These are phyloP conservation scores for Cyrtonyx montezumae DNA, from an alignment of 2,113 vertebrate genomes.

Conservation along the genomic window DNA sequence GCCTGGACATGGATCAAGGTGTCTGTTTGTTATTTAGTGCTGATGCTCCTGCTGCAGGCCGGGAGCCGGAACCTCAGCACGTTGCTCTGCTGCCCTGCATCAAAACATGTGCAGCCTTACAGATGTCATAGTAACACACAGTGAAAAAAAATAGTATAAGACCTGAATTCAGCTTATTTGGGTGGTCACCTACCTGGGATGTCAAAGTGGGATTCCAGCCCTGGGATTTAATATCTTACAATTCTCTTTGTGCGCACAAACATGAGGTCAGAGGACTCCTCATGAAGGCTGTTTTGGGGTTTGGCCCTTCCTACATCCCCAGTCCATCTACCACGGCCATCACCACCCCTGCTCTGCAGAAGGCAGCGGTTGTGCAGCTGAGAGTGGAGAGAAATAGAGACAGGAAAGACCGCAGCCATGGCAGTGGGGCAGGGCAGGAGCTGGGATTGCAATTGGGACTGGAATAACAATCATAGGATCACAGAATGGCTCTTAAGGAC, in stretches of 20 bases:
- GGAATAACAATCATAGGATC: too few relatives aligned
- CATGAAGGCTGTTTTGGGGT: not conserved
- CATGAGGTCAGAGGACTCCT: not conserved
- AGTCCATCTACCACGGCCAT: not conserved
- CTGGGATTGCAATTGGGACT: not conserved
- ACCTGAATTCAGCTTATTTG: not conserved
- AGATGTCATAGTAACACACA: not conserved
- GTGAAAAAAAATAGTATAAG: not conserved
- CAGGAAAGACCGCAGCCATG: not conserved
- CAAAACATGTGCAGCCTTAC: not conserved
- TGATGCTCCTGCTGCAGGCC: not conserved
- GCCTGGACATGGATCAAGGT: not conserved
- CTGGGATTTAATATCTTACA: not conserved
- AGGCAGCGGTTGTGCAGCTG: not conserved
- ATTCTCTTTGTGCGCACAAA: not conserved
- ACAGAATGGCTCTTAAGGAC: too few relatives aligned
- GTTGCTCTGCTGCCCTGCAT: not conserved
- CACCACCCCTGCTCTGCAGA: not conserved
- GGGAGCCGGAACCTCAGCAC: not conserved
- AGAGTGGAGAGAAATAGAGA: accelerated
- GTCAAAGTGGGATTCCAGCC: not conserved
- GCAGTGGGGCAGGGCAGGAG: not conserved
- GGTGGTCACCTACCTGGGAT: not conserved
- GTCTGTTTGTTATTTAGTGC: not conserved
- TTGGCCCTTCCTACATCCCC: not conserved